Evolutionary conservation across 2,113 vertebrate species (phyloP), one percentile per base, ranked within the genome.

Genomic region (Caretta caretta): DNA sequence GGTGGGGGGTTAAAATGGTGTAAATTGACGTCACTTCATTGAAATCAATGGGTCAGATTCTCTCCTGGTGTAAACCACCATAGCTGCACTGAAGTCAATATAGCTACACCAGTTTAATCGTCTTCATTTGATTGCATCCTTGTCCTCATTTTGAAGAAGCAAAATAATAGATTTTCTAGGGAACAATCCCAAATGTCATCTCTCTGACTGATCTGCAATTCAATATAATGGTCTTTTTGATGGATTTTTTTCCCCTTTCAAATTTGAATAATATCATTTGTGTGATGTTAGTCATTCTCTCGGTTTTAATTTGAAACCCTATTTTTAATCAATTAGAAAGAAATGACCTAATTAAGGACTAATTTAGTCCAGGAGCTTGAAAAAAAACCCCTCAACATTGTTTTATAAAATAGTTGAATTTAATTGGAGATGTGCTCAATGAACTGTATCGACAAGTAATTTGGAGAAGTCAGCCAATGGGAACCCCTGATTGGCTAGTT

Each of bases 321-420:
- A 96, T 97, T 97, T 97, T 97, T 96, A 97, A 96, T 94, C 95
- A 95, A 96, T 98, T 97, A 97, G 83, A 95, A 95, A 94, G 78
- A 96, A 97, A 97, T 97, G 93, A 97, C 97, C 96, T 96, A 95
- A 98, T 97, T 97, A 97, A 94, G 90, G 86, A 93, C 89, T 95
- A 96, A 97, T 97, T 97, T 97, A 97, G 96, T 94, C 95, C 94
- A 97, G 89, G 76, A 96, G 92, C 94, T 96, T 96, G 94, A 38
- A 72, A 72, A 72, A 72, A 72, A 80, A 83, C 29, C 5, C 38
- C 56, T 51, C 76, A 96, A 95, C 84, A 83, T 93, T 95, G 86
- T 97, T 96, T 97, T 96, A 92, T 95, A 89, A 97, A 94, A 87
- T 97, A 94, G 84, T 57, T 97, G 92, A 83, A 72, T 94, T 95